A percentile compares a stretch with the other conserved stretches of the same genome.
These are phyloP conservation scores for Cervus canadensis DNA, from an alignment of 2,113 vertebrate genomes.

Conservation along the genomic window DNA sequence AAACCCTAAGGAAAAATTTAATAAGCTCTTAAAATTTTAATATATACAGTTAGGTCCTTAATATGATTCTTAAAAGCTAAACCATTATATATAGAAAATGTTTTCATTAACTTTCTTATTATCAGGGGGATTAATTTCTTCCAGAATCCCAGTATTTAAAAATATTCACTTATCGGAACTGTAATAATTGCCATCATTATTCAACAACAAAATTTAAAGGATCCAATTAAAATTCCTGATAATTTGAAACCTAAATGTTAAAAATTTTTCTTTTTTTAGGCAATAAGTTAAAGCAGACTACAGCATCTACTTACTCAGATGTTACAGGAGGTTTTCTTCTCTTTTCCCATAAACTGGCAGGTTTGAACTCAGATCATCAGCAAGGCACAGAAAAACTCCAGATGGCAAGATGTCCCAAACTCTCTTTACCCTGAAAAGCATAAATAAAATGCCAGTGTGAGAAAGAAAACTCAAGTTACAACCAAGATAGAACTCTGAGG, in stretches of 20 bases:
- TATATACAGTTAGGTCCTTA: background rate
- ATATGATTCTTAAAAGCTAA: background rate
- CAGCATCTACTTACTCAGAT: slow-evolving; percentile 27
- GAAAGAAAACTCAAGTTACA: background rate
- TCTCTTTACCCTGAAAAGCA: background rate
- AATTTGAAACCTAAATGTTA: slow-evolving; percentile 21
- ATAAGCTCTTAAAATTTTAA: background rate
- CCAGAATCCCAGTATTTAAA: slow-evolving; percentile 12
- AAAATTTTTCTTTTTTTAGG: background rate
- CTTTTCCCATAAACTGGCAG: background rate
- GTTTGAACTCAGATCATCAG: background rate
- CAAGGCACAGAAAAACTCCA: background rate
- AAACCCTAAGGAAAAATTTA: background rate
- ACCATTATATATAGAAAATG: background rate
- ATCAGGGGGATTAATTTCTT: slow-evolving; percentile 27
- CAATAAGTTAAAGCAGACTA: background rate
- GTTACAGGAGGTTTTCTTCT: background rate
- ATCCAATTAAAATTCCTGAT: slow-evolving; percentile 10
- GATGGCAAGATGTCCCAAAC: background rate
- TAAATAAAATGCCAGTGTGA: background rate
- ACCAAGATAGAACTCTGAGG: background rate
- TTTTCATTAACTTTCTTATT: background rate
- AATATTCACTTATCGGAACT: slow-evolving; percentile 3
- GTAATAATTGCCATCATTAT: background rate
- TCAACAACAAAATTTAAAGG: slow-evolving; percentile 17